Base-by-base conservation (phyloP, 1,140 invertebrate species). In the Monochamus saltuarius region DNA sequence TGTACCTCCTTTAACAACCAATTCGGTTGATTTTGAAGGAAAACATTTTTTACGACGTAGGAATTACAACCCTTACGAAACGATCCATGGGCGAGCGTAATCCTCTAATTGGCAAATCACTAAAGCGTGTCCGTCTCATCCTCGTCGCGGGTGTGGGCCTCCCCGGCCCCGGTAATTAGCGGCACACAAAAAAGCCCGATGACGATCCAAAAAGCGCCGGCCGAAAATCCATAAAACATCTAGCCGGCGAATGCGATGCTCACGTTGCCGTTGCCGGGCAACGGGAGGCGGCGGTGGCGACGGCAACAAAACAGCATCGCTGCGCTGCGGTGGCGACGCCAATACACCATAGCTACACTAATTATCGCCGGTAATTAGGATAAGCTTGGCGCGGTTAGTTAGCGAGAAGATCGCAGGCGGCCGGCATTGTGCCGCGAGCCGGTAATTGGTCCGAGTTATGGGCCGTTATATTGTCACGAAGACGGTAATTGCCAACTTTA, bases 161-260 rank as follows among this genome's bases (percentile, higher is more conserved):
- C 14, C 29, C 13, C 13, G 7, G 22, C 17, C 40, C 10, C 14
- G 14, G 29, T 47, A 56, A 56, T 56, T 56, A 56, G 11, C 29
- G 16, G 6, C 9, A 38, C 13, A 56, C 54, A 46, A 53, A 53
- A 53, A 53, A 40, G 17, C 51, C n/a, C 22, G 43, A 38, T 38
- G 51, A 53, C 40, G 36, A 53, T 56, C 54, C 35, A 45, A 56
- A 56, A 56, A 47, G 54, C 45, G 11, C 10, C 29, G 58, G 49
- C 42, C 40, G 58, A 53, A 59, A 59, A 59, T 59, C 58, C 58
- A 59, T 59, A 59, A 59, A 59, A 59, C 39, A 59, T 40, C 58
- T 13, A 45, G 50, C 43, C 22, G n/a, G 45, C 58, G 58, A 59
- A 59, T 59, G 43, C 56, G 58, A 45, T 59, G 58, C 49, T 59